Percentiles rank a stretch among this genome's conserved stretches.
These are phyloP conservation scores for Amblyornis subalaris DNA, from an alignment of 2,113 vertebrate species.

Conservation along the genomic window DNA sequence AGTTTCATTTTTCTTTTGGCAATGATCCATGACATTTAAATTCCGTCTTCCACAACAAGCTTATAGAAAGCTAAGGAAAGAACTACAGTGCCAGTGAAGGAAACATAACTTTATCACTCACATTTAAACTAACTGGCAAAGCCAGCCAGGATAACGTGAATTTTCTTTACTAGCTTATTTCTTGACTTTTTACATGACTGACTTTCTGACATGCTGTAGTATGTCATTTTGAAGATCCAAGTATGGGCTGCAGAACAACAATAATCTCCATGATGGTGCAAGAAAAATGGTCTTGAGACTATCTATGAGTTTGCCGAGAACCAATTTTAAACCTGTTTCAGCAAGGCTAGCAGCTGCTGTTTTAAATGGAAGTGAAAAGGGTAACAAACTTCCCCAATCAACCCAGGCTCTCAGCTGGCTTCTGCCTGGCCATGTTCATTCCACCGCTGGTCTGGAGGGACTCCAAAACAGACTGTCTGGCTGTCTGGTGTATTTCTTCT, in stretches of 20 bases:
- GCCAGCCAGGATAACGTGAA: background rate
- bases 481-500: background rate
- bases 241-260: background rate
- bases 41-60: slow-evolving; percentile 51
- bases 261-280: slow-evolving; percentile 42
- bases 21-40: slow-evolving; percentile 59
- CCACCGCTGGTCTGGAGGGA: background rate
- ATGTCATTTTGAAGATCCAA: slow-evolving; percentile 35
- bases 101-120: slow-evolving; percentile 47
- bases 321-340: slow-evolving; percentile 27
- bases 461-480: background rate
- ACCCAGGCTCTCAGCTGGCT: background rate
- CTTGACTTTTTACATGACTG: slow-evolving; percentile 41
- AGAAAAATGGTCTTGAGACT: background rate
- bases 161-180: slow-evolving; percentile 47
- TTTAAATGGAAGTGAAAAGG: background rate
- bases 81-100: slow-evolving; percentile 27
- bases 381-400: background rate
- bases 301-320: slow-evolving; percentile 33
- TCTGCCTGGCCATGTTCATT: background rate
- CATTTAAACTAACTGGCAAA: slow-evolving; percentile 47
- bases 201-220: background rate
- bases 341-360: background rate
- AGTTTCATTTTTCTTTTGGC: slow-evolving; percentile 52
- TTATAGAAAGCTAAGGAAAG: slow-evolving; percentile 45